Evolutionary conservation across 2,888 invertebrate genomes (phyloP), one percentile per base, ranked within the genome.

Genomic region (Euspilapteryx auroguttella): DNA sequence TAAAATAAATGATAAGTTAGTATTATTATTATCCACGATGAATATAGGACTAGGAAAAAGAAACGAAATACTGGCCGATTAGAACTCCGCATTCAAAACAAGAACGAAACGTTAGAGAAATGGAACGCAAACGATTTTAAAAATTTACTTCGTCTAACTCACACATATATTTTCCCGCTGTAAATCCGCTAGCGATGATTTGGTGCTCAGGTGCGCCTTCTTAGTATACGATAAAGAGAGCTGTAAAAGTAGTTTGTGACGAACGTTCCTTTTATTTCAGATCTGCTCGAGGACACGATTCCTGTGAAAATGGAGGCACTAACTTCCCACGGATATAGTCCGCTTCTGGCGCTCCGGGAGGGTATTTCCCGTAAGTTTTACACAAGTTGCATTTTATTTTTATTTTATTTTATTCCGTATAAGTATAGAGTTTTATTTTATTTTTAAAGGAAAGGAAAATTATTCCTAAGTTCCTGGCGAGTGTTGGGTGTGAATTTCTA

Each of bases 261-360:
- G 33, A 26, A 27, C 31, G 27, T 25, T 29, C 22, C 30, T 27
- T 39, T 40, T 37, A 31, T 42, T 40, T 15, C 41, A 45, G 49
- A n/a, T 32, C 38, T 30, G 24, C 29, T 27, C 27, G 30, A 25
- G 28, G 31, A 39, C 27, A 29, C 27, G 15, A 28, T 34, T 29
- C 34, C 34, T n/a, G 34, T 42, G 12, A 37, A 47, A 35, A 53
- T 56, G 52, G 56, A 53, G 28, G 47, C 49, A 17, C 37, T 56
- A 22, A 40, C 41, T 21, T 36, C 45, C 5, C 13, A 9, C 15
- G 12, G 10, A 11, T 11, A 25, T 49, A 40, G n/a, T n/a, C 30
- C 54, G 35, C 30, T 34, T 42, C 27, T n/a, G 32, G 42, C 7
- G 48, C 35, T 55, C 3, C 48, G 42, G 3, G 55, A 53, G 17